Evolutionary conservation across 23 tunicate species (phyloP).

Genomic region (Halocynthia roretzi): DNA sequence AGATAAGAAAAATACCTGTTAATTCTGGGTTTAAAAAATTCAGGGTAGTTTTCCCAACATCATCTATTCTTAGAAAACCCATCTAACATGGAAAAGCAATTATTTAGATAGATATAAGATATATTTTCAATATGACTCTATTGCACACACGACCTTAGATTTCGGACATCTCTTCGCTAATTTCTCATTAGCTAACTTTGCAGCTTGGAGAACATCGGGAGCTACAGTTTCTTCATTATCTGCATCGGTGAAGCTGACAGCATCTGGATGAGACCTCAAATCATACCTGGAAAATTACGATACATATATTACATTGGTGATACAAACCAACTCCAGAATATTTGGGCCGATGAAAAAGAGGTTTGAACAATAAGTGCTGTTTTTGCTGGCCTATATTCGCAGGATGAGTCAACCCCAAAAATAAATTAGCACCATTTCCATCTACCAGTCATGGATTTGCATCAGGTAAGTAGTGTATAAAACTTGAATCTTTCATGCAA

Average conservation of each 20-base stretch:
- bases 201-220: slow-evolving; percentile 64
- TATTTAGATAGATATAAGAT: background rate
- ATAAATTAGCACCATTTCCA: too few species aligned
- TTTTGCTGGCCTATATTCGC: too few species aligned
- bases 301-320: too few species aligned
- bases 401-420: too few species aligned
- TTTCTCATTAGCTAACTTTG: slow-evolving; percentile 38
- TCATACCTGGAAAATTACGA: slow-evolving; percentile 12
- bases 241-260: slow-evolving; percentile 89
- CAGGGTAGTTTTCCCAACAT: slow-evolving; percentile 74
- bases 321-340: too few species aligned
- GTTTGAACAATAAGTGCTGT: too few species aligned
- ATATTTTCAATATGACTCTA: background rate
- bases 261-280: slow-evolving; percentile 50
- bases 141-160: background rate
- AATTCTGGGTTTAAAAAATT: slow-evolving; percentile 68
- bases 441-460: too few species aligned
- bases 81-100: background rate
- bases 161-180: slow-evolving; percentile 33
- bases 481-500: too few species aligned
- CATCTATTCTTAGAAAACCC: slow-evolving; percentile 58
- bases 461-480: too few species aligned
- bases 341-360: too few species aligned
- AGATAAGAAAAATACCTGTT: background rate
- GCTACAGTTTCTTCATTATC: slow-evolving; percentile 87